Evolutionary conservation across 2,888 invertebrate genomes (phyloP), one percentile per base, ranked within the genome.

Genomic region (Macrosoma leucophasiata): DNA sequence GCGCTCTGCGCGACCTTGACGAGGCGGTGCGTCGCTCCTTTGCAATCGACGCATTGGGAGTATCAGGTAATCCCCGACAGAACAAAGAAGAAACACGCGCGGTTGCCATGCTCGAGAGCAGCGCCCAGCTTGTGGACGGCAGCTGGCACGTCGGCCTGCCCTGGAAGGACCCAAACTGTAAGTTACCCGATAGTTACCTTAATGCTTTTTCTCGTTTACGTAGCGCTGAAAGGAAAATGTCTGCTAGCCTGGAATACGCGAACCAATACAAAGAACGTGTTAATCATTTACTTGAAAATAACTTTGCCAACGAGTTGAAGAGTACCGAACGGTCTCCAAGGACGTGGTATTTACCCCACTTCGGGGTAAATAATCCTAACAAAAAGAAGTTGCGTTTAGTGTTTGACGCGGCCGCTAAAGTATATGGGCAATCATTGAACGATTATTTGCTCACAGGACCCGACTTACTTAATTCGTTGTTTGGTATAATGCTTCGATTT

Each of bases 321-420:
- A 19, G 41, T 6, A 2, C 4, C 0, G 3, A 22, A 5, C 13
- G 11, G n/a, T n/a, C n/a, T n/a, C n/a, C 9, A 12, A 3, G 4
- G 18, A 25, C 6, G 9, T 51, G 52, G 51, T 46, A 51, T 19
- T 20, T 54, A 33, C 50, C 55, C 1, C 51, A 53, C 15, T 55
- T 54, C 18, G 50, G 44, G 0, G 48, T 51, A 0, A 39, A 48
- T 4, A 51, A 50, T 37, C 48, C 48, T 0, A 52, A 48, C n/a
- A 51, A 49, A 33, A 33, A 36, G 3, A 46, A 46, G 10, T 14
- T 10, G 48, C n/a, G n/a, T n/a, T n/a, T n/a, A n/a, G n/a, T n/a
- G n/a, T n/a, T n/a, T n/a, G n/a, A n/a, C n/a, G n/a, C n/a, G n/a
- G n/a, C n/a, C n/a, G n/a, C n/a, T n/a, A n/a, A n/a, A n/a, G n/a